These are phyloP conservation scores for Aplodontia rufa DNA, from an alignment of 2,113 vertebrate species.

Conservation along the genomic window DNA sequence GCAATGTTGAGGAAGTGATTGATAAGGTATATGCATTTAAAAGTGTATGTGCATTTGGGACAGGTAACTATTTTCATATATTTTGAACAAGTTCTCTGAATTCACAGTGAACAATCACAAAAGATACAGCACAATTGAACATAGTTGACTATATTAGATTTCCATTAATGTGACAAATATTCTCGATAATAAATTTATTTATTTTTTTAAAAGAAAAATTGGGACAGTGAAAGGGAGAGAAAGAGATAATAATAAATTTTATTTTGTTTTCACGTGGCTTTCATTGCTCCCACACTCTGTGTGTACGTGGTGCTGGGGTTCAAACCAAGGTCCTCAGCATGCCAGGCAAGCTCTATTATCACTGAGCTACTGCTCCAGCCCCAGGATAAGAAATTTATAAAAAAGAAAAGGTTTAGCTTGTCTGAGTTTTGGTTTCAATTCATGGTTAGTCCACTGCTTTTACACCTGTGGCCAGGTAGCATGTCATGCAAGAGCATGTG, in stretches of 20 bases:
- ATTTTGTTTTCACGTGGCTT: no score
- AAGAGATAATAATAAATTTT: no score
- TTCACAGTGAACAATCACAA: slow-evolving; percentile 20
- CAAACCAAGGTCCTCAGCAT: no score
- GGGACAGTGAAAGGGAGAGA: no score
- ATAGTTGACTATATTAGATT: neutral
- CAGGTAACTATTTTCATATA: neutral
- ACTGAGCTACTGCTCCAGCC: no score
- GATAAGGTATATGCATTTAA: neutral
- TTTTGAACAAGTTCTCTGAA: neutral
- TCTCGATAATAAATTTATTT: neutral
- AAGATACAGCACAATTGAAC: neutral
- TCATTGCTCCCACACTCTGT: no score
- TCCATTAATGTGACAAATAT: neutral
- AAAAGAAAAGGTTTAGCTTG: neutral
- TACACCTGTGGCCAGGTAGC: neutral
- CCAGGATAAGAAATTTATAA: neutral
- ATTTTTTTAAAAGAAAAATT: no score
- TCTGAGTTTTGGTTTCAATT: neutral
- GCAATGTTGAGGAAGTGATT: neutral
- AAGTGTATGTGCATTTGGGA: neutral
- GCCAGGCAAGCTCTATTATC: no score
- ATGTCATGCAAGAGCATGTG: neutral
- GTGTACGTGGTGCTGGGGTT: no score
- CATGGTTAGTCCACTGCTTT: neutral